Percentiles rank a stretch among this genome's conserved stretches.
Conservation (phyloP, 2,797 vertebrate genomes). For the Morus bassanus region DNA sequence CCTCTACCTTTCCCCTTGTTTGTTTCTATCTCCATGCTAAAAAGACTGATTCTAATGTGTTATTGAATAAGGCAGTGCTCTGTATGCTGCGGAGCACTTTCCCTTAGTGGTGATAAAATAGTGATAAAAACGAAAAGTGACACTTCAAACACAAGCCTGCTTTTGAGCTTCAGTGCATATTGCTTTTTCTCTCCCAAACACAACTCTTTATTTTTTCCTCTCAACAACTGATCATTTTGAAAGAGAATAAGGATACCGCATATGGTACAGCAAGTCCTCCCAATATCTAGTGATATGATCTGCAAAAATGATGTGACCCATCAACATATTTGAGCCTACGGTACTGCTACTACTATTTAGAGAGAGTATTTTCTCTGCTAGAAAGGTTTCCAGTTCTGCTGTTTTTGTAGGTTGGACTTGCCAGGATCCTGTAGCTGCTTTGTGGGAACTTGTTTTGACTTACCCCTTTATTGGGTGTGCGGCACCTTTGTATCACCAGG, state of each 20-base stretch:
- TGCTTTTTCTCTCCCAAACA: constrained; percentile 22
- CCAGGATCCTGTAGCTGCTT: background rate
- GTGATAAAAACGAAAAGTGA: constrained; percentile 65
- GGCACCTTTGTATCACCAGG: background rate
- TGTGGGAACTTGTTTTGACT: background rate
- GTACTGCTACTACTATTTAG: background rate
- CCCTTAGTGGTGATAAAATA: constrained; percentile 55
- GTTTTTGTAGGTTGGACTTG: background rate
- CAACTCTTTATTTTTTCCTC: background rate
- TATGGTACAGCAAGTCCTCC: background rate
- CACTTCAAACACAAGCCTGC: constrained; percentile 40
- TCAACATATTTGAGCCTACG: background rate
- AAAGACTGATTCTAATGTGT: background rate
- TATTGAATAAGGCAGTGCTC: constrained; percentile 42
- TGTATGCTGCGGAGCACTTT: constrained; percentile 28
- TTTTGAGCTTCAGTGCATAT: background rate
- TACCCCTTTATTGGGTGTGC: background rate
- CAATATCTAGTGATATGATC: background rate
- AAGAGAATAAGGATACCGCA: background rate
- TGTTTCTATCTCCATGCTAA: constrained; percentile 33
- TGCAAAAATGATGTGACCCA: background rate
- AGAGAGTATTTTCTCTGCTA: background rate
- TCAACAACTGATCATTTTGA: constrained; percentile 9
- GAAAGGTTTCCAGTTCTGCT: background rate
- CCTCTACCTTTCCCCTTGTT: constrained; percentile 36